Evolutionary conservation across 2,888 invertebrate genomes (phyloP).

Genomic region (Ischnura elegans): DNA sequence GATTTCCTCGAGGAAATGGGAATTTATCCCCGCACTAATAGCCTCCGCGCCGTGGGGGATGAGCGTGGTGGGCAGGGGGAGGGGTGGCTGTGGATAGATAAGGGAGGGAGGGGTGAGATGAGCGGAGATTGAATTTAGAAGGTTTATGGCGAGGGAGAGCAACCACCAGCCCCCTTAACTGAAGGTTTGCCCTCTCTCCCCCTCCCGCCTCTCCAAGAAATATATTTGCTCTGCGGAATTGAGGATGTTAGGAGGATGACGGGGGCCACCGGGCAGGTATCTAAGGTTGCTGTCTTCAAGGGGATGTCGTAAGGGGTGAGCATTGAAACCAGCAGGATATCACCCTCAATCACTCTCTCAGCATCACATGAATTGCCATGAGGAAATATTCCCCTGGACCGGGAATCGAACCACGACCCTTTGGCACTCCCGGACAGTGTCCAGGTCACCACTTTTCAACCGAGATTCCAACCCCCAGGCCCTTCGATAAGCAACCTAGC

Average conservation of each 20-base stretch:
- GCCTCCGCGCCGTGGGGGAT: slow-evolving; percentile 17
- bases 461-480: no score
- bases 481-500: no score
- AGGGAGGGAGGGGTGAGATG: slow-evolving; percentile 18
- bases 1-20: slow-evolving; percentile 34
- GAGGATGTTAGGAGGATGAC: neutral
- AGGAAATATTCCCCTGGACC: no score
- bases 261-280: slow-evolving; percentile 1
- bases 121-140: slow-evolving; percentile 48
- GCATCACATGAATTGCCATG: no score
- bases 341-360: no score
- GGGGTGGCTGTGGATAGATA: neutral
- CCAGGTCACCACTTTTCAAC: no score
- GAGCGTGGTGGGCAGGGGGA: neutral
- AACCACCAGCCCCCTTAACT: neutral
- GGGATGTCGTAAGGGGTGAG: neutral
- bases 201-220: neutral
- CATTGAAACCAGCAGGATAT: neutral
- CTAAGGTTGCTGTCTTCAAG: neutral
- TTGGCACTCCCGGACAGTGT: no score
- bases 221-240: neutral
- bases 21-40: slow-evolving; percentile 41
- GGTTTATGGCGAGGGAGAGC: slow-evolving; percentile 28
- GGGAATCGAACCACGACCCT: no score
- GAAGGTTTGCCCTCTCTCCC: neutral